Evolutionary conservation across 1,140 invertebrate genomes (phyloP).

Genomic region (Drosophila lacertosa): DNA sequence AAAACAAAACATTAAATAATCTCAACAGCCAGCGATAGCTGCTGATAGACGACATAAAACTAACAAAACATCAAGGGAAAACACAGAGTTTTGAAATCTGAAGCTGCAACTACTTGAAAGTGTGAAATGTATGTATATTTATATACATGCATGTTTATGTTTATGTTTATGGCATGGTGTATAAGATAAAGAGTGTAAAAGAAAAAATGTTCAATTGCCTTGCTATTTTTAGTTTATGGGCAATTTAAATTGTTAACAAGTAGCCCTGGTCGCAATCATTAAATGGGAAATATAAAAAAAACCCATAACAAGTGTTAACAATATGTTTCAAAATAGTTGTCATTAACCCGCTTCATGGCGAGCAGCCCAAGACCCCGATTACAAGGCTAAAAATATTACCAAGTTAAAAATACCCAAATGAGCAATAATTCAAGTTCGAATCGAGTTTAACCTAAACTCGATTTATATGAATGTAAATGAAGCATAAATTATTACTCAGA

Average conservation of each 20-base stretch:
- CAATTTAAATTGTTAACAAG: slow-evolving; percentile 28
- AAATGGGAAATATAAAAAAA: slow-evolving; percentile 1
- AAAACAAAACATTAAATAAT: slow-evolving; percentile 62
- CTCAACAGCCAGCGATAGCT: slow-evolving; percentile 46
- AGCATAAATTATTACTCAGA: slow-evolving; percentile 13
- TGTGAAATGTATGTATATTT: no score
- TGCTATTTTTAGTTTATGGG: slow-evolving; percentile 32
- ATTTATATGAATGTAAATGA: slow-evolving; percentile 16
- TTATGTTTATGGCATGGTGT: slow-evolving; percentile 5
- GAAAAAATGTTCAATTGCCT: slow-evolving; percentile 8
- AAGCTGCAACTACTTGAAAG: slow-evolving; percentile 27
- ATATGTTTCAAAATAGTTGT: slow-evolving; percentile 22
- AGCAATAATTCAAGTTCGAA: slow-evolving; percentile 14
- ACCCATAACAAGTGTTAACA: slow-evolving; percentile 10
- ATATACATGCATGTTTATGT: neutral
- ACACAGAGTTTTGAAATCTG: slow-evolving; percentile 24
- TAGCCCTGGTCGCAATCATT: neutral
- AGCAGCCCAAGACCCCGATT: slow-evolving; percentile 49
- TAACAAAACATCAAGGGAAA: slow-evolving; percentile 29
- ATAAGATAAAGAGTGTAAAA: neutral
- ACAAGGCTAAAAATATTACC: slow-evolving; percentile 54
- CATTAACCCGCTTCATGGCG: slow-evolving; percentile 66
- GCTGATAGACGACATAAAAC: slow-evolving; percentile 69
- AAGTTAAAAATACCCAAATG: slow-evolving; percentile 9
- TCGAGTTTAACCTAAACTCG: slow-evolving; percentile 4